A percentile compares a stretch with the other conserved stretches of the same genome.
These are phyloP conservation scores for Neoscelio sp. DNA, from an alignment of 2,888 invertebrate species.

Conservation along the genomic window DNA sequence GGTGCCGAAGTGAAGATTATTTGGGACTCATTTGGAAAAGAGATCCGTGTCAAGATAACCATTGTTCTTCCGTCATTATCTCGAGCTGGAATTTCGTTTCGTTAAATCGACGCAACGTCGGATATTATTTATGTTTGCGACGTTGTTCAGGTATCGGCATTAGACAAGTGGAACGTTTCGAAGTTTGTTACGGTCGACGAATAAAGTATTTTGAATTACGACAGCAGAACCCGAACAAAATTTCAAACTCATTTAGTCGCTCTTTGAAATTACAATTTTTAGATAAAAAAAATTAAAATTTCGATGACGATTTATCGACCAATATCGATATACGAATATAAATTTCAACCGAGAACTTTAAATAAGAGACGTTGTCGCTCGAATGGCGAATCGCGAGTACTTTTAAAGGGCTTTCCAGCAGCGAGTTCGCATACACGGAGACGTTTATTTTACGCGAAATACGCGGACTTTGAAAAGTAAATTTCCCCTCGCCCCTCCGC, in stretches of 20 bases:
- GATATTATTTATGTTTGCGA: conserved; percentile 49
- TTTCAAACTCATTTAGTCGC: too few species aligned
- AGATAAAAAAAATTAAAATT: too few species aligned
- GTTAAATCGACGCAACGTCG: conserved; percentile 43
- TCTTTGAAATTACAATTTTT: too few species aligned
- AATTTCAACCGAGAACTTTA: conserved; percentile 29
- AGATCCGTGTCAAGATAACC: conserved; percentile 58
- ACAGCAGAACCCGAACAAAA: too few species aligned
- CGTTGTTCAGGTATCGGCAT: conserved; percentile 31
- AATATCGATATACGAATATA: background rate
- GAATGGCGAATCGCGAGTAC: conserved; percentile 57
- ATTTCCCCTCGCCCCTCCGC: conserved; percentile 1
- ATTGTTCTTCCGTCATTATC: conserved; percentile 52
- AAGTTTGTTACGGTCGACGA: too few species aligned
- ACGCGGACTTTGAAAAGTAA: conserved; percentile 11
- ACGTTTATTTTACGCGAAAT: conserved; percentile 55
- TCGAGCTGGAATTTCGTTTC: conserved; percentile 24
- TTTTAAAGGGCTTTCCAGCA: conserved; percentile 57
- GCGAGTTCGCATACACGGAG: conserved; percentile 44
- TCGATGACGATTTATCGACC: conserved; percentile 18
- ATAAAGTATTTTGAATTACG: too few species aligned
- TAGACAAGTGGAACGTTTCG: conserved; percentile 13
- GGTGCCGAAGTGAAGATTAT: conserved; percentile 55
- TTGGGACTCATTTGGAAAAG: conserved; percentile 47
- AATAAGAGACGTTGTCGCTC: conserved; percentile 54